A percentile compares a stretch with the other conserved stretches of the same genome.
Conservation (phyloP, 1,140 invertebrate genomes). For the Pseudachorutes palmiensis region DNA sequence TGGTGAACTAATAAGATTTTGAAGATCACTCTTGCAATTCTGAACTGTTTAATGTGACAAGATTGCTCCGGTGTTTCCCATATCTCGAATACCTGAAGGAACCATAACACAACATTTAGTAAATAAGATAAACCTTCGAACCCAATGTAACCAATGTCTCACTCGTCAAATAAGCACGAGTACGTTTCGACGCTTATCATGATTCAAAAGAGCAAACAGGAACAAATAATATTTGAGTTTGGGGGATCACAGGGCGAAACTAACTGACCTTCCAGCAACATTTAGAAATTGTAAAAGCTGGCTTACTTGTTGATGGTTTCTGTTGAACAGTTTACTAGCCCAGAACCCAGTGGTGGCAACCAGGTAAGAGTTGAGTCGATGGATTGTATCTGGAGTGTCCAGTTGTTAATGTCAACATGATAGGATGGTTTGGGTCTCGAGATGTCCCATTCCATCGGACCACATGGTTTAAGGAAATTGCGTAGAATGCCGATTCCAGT, state of each 20-base stretch:
- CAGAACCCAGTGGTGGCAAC: background rate
- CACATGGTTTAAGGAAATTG: background rate
- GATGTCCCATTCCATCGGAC: no score
- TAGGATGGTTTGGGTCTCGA: no score
- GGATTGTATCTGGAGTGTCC: background rate
- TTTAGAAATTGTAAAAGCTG: background rate
- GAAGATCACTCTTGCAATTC: background rate
- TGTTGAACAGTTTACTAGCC: background rate
- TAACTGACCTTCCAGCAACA: background rate
- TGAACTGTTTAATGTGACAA: no score
- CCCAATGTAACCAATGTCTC: no score
- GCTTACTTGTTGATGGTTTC: background rate
- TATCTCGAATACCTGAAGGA: background rate
- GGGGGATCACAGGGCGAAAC: background rate
- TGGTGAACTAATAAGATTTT: background rate
- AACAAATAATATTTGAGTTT: background rate
- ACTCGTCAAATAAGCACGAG: no score
- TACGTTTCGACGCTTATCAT: no score
- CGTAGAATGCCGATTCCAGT: background rate
- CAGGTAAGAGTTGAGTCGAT: background rate
- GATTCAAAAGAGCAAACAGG: no score
- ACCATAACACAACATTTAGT: background rate
- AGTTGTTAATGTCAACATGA: no score
- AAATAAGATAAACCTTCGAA: no score
- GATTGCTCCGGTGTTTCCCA: background rate